A percentile compares a stretch with the other conserved stretches of the same genome.
Evolutionary conservation across 1,140 invertebrate genomes (phyloP).

Genomic region (Acromyrmex echinatior): DNA sequence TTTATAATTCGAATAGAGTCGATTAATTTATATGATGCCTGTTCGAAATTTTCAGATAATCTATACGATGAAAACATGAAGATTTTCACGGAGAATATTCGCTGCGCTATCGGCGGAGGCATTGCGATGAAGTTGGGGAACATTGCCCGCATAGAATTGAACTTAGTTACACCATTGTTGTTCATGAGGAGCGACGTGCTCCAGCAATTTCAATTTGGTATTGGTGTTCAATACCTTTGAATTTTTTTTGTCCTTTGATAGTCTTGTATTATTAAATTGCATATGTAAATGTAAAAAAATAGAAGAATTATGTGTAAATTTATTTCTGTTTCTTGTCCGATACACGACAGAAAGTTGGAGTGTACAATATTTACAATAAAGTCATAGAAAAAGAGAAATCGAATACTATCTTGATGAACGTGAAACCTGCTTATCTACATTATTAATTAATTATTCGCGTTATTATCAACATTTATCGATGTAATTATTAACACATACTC

Average conservation of each 20-base stretch:
- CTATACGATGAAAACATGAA: constrained; percentile 83
- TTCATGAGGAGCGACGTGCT: constrained; percentile 80
- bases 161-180: constrained; percentile 85
- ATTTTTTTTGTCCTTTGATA: constrained; percentile 39
- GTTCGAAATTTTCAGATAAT: constrained; percentile 77
- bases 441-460: background rate
- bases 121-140: constrained; percentile 92
- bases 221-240: constrained; percentile 85
- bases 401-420: background rate
- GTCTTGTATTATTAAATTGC: constrained; percentile 55
- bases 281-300: constrained; percentile 54
- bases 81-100: constrained; percentile 85
- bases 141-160: constrained; percentile 94
- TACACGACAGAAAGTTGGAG: background rate
- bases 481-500: too few relatives aligned
- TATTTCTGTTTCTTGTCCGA: constrained; percentile 31
- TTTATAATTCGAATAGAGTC: background rate
- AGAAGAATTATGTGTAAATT: constrained; percentile 58
- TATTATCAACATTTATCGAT: too few relatives aligned
- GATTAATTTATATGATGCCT: background rate
- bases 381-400: constrained; percentile 59
- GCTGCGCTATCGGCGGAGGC: constrained; percentile 91
- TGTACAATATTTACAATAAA: constrained; percentile 65
- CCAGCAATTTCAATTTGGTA: constrained; percentile 84
- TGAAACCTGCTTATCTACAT: background rate